Base-by-base conservation (phyloP, 1,140 invertebrate species). In the Drosophila kepulauana region DNA sequence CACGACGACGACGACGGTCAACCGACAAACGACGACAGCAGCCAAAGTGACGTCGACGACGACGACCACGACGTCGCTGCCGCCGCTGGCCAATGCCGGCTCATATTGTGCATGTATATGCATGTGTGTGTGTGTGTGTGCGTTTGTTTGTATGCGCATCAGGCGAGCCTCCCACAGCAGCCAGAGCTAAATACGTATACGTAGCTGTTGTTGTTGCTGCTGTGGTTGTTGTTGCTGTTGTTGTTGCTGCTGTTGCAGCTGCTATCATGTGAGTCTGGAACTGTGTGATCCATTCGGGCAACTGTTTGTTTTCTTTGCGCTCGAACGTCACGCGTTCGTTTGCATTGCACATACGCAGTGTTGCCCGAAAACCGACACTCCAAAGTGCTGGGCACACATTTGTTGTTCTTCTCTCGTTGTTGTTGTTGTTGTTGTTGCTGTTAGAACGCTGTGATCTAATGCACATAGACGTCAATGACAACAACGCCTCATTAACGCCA, bases 321-420 rank as follows among this genome's bases (percentile, higher is more conserved):
- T 75, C 51, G 52, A 71, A 58, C 76, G 75, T 74, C 81, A 85
- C 81, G 65, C 81, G 74, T 84, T 77, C 64, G 64, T 74, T 67
- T 67, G 45, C 61, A 76, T 74, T 84, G 74, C 81, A 74, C 81
- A 84, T 84, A 80, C 81, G 81, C 78, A 81, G 46, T 52, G 81
- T 84, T 52, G 81, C 46, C 68, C 78, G 48, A 70, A 67, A 65
- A 63, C 33, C 58, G 49, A 58, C 67, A 72, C 38, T 58, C 46
- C 58, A 75, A 58, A 67, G 57, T 71, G 66, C 62, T 78, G 68
- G 66, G 62, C 62, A 72, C 68, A 75, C 61, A 74, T 78, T 78
- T 78, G 57, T 61, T 25, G 20, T 25, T 25, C 20, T 25, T 25
- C 20, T 20, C 20, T 25, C 3, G 16, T 25, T 56, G 49, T 28